A percentile compares a stretch with the other conserved stretches of the same genome.
Evolutionary conservation across 2,113 vertebrate genomes (phyloP).

Genomic region (Ivindomyrus marchei): DNA sequence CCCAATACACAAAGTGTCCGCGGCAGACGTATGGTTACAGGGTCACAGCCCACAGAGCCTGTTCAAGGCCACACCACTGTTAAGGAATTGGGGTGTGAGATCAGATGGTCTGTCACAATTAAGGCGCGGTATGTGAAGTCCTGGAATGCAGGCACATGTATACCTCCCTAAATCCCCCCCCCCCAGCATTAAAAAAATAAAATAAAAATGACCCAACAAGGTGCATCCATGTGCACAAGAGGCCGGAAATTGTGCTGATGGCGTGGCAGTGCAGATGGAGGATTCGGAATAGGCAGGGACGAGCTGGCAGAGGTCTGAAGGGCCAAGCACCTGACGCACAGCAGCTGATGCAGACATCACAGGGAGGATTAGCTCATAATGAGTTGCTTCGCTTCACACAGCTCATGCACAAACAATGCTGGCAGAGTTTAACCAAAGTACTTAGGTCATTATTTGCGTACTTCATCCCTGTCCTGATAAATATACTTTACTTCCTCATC

Average conservation of each 20-base stretch:
- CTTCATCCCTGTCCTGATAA: neutral
- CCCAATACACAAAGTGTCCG: neutral
- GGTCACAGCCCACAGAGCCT: neutral
- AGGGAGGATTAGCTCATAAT: slow-evolving; percentile 28
- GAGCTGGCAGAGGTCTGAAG: neutral
- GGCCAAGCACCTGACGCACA: neutral
- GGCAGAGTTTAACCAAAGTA: neutral
- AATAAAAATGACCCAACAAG: neutral
- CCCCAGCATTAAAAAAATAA: too few species aligned
- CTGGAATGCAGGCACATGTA: neutral
- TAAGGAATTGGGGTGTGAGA: neutral
- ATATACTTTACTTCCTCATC: neutral
- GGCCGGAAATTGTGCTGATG: neutral
- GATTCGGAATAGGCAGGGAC: neutral
- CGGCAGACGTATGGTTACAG: neutral
- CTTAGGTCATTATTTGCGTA: neutral
- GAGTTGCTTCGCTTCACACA: slow-evolving; percentile 28
- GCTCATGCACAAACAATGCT: neutral
- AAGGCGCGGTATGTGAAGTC: neutral
- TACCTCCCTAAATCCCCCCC: too few species aligned
- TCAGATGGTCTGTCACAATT: neutral
- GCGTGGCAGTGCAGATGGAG: neutral
- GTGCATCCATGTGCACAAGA: neutral
- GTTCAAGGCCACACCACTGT: neutral
- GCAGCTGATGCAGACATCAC: slow-evolving; percentile 15